Conservation (phyloP, 2,888 invertebrate species). For the Rambutsinella grinnellia region DNA sequence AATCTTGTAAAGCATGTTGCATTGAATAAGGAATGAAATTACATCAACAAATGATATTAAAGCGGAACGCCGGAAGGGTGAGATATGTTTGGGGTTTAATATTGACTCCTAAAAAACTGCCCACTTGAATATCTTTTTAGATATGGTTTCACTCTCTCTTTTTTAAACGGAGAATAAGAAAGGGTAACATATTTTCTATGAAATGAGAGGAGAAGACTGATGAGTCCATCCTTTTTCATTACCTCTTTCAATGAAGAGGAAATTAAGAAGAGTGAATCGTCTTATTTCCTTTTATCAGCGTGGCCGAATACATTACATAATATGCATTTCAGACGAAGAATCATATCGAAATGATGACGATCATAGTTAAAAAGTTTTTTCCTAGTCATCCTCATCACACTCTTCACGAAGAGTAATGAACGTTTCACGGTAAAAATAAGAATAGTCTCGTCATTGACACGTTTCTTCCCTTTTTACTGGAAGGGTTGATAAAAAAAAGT, state of each 20-base stretch:
- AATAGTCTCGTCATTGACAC: conserved; percentile 55
- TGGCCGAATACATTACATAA: not conserved
- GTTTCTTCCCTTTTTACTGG: conserved; percentile 36
- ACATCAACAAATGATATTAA: conserved; percentile 38
- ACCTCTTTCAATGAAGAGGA: conserved; percentile 60
- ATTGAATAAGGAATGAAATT: not conserved
- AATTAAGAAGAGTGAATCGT: conserved; percentile 61
- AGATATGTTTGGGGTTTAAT: conserved; percentile 49
- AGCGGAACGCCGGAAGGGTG: conserved; percentile 55
- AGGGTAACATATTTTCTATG: conserved; percentile 15
- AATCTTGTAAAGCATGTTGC: not conserved
- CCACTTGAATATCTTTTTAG: not conserved
- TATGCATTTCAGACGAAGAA: not conserved
- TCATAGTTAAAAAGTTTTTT: conserved; percentile 23
- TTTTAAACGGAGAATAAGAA: not conserved
- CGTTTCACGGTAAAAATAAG: conserved; percentile 35
- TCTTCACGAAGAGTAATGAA: conserved; percentile 29
- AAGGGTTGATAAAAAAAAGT: conserved; percentile 21
- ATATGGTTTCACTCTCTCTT: not conserved
- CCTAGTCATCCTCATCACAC: conserved; percentile 7
- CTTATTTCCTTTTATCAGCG: conserved; percentile 37
- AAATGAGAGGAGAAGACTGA: not conserved
- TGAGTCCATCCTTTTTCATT: no score
- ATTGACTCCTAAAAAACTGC: no score
- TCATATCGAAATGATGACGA: not conserved